phyloP scores from a whole-genome alignment of 2,797 vertebrate species.

The Neomorphus geoffroyi region DNA sequence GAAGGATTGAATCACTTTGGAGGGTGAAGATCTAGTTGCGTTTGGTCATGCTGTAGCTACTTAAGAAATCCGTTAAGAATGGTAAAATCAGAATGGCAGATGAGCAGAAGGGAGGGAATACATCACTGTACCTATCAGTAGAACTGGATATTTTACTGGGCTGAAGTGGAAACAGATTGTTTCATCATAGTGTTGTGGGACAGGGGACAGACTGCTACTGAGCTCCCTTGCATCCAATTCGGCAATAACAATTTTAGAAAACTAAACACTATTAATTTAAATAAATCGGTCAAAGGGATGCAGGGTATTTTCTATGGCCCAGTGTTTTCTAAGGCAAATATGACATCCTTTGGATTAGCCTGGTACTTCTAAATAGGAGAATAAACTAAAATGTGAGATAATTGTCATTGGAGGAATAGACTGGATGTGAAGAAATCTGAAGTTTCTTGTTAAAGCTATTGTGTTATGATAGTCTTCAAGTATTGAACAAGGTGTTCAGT shows the following conservation, averaged over 20 bases:
- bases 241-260: background rate
- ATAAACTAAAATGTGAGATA: background rate
- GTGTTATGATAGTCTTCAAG: background rate
- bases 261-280: background rate
- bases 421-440: background rate
- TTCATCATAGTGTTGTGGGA: background rate
- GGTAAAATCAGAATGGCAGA: background rate
- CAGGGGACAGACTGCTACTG: background rate
- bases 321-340: background rate
- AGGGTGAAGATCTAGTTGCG: slow-evolving; percentile 36
- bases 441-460: background rate
- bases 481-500: background rate
- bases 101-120: background rate
- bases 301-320: background rate
- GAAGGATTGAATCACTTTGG: slow-evolving; percentile 54
- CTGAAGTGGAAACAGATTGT: background rate
- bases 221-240: background rate
- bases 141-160: background rate
- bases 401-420: background rate
- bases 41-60: background rate
- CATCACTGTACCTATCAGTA: background rate
- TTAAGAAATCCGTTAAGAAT: background rate
- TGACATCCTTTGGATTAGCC: background rate
- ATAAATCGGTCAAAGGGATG: background rate
- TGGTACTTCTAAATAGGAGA: background rate